Evolutionary conservation across 2,113 vertebrate genomes (phyloP), one percentile per base, ranked within the genome.

Genomic region (Chaetodon trifascialis): DNA sequence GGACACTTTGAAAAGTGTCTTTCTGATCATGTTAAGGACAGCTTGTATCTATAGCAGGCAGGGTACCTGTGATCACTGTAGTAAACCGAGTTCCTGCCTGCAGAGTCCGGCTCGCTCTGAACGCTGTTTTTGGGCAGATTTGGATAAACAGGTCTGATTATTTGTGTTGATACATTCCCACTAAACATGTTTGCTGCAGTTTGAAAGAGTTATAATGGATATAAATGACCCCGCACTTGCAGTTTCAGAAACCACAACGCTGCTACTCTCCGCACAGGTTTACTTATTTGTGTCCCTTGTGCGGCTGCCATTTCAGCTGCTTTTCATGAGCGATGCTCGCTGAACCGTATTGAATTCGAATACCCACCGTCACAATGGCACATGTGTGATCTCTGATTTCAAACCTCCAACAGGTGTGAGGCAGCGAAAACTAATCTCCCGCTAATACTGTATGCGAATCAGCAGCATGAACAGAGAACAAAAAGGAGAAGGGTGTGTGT

Each of bases 381-480:
- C 59, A 60, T n/a, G n/a, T 60, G 71, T 42, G 64, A 87, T 67
- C 56, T 84, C 40, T 52, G 78, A 82, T 73, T 76, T 82, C 54
- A 76, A 72, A 68, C 38, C 56, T 30, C 67, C 38, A 79, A 76
- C 70, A 76, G 76, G 76, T 87, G 52, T 0, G 44, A 69, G 66
- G 11, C 51, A 74, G 40, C 56, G 36, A 34, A 54, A 15, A 42
- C 30, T 17, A 52, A 60, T 54, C 78, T 23, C 58, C 56, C 4
- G 16, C 58, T 64, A 47, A 72, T 25, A 38, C 34, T 44, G 23
- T 1, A n/a, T 17, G 84, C 19, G 14, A 69, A 64, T 64, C 11
- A 64, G 7, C 46, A 15, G 77, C 73, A 55, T 65, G 56, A 46
- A 52, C 19, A 15, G 2, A 25, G 3, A 63, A 30, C 17, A 42